These are phyloP conservation scores for Stomorhina lunata DNA, from an alignment of 2,888 invertebrate genomes.

Conservation along the genomic window DNA sequence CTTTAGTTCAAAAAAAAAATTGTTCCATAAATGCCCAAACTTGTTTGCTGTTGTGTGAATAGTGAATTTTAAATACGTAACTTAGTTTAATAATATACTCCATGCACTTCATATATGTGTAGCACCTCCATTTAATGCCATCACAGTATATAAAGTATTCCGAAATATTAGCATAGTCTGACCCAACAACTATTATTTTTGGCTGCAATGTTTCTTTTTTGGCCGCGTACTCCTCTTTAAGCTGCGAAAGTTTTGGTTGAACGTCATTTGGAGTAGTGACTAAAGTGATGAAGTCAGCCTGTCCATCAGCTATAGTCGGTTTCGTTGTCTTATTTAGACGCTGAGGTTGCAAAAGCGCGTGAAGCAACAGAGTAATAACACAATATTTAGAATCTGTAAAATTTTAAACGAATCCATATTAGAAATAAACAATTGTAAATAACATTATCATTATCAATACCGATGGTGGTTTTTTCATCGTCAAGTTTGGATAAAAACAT, in stretches of 20 bases:
- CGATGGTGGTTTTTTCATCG: slow-evolving; percentile 17
- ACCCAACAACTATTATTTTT: slow-evolving; percentile 45
- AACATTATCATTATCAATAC: slow-evolving; percentile 11
- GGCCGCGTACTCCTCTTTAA: slow-evolving; percentile 33
- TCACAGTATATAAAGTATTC: slow-evolving; percentile 49
- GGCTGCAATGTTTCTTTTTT: slow-evolving; percentile 42
- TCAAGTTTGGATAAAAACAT: slow-evolving; percentile 13
- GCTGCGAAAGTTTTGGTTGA: slow-evolving; percentile 34
- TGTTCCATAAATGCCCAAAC: slow-evolving; percentile 44
- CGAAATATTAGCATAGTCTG: slow-evolving; percentile 39
- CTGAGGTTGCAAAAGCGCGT: slow-evolving; percentile 1
- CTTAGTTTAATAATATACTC: slow-evolving; percentile 46
- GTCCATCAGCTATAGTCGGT: slow-evolving; percentile 56
- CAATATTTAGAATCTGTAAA: slow-evolving; percentile 5
- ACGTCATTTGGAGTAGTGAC: slow-evolving; percentile 52
- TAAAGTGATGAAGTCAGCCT: slow-evolving; percentile 50
- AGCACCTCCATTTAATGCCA: slow-evolving; percentile 51
- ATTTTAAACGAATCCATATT: slow-evolving; percentile 11
- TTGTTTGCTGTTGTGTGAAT: slow-evolving; percentile 44
- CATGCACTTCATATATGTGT: slow-evolving; percentile 48
- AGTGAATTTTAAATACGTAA: slow-evolving; percentile 47
- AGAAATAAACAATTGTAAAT: slow-evolving; percentile 6
- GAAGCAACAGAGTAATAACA: slow-evolving; percentile 4
- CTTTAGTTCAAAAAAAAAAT: slow-evolving; percentile 51
- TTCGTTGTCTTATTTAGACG: neutral